Percentiles rank a stretch among this genome's conserved stretches.
Evolutionary conservation across 1,140 invertebrate species (phyloP).

Genomic region (Bradysia coprophila): DNA sequence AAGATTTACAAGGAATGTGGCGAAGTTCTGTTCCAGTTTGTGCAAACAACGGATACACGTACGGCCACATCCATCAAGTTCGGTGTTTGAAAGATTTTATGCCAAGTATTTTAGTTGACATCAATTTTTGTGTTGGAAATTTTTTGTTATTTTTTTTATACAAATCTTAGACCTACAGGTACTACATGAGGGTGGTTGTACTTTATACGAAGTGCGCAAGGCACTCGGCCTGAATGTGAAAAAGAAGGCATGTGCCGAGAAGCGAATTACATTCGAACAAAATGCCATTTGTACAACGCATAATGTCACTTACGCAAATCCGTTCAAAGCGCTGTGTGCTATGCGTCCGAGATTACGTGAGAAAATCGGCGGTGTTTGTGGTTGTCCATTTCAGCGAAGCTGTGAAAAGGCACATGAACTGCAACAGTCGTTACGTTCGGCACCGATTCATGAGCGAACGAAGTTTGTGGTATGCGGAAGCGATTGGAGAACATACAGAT

Average conservation of each 20-base stretch:
- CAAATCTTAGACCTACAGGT: background rate
- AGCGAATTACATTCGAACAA: background rate
- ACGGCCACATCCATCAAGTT: constrained; percentile 2
- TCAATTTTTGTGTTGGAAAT: background rate
- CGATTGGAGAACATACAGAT: background rate
- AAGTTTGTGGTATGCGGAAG: background rate
- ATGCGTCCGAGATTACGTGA: background rate
- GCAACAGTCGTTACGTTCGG: background rate
- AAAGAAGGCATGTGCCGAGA: background rate
- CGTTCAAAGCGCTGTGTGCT: background rate
- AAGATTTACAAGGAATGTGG: constrained; percentile 1
- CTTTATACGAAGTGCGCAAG: background rate
- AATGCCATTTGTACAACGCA: background rate
- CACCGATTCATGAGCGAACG: background rate
- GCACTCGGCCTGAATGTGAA: background rate
- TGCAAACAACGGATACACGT: constrained; percentile 1
- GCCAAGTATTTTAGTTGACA: background rate
- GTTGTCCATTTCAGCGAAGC: background rate
- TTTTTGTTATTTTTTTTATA: background rate
- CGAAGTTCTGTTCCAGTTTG: background rate
- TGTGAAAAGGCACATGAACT: background rate
- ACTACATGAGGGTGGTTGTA: background rate
- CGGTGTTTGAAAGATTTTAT: background rate
- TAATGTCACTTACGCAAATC: constrained; percentile 1
- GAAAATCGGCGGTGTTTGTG: background rate